Base-by-base conservation (phyloP, 1,140 invertebrate genomes). In the Zophobas atratus region DNA sequence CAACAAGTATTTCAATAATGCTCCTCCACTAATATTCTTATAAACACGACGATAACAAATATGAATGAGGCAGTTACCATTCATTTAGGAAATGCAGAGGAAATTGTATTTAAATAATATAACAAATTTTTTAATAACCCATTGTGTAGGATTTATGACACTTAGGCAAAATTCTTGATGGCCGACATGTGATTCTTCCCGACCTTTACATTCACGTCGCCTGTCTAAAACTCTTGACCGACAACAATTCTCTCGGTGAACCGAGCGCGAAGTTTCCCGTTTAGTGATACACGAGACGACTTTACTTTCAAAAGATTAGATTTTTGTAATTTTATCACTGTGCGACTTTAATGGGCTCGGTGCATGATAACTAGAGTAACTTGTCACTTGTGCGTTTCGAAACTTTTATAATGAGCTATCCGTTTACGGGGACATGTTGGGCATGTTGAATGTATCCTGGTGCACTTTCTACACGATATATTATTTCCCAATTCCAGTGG, bases 341-440 rank as follows among this genome's bases (percentile, higher is more conserved):
- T 67, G 60, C 6, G 60, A 67, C 60, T 46, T 6, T 46, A 51
- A 51, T 51, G 49, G 55, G 33, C 55, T 8, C 34, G 55, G 8
- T 33, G 32, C 33, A 35, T 35, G 39, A 67, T 67, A 67, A 43
- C 38, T 67, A 36, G 38, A 67, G 39, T 41, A 43, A 43, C 60
- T 67, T 67, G 46, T 67, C 60, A 67, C 60, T 67, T 67, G 4
- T 51, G 43, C n/a, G 60, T 67, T 67, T 67, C 60, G 60, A 67
- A 67, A 67, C 60, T 67, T 67, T 67, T 67, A 67, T 67, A 48
- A 67, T 39, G 60, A 67, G 60, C 60, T 67, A 67, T 67, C 60
- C 33, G 35, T 63, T 39, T 38, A 63, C 57, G 57, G 39, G n/a
- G 60, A 67, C 60, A 43, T 67, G 39, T 33, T 67, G 57, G 57